Evolutionary conservation across 2,113 vertebrate species (phyloP), one percentile per base, ranked within the genome.

Genomic region (Tetrax tetrax): DNA sequence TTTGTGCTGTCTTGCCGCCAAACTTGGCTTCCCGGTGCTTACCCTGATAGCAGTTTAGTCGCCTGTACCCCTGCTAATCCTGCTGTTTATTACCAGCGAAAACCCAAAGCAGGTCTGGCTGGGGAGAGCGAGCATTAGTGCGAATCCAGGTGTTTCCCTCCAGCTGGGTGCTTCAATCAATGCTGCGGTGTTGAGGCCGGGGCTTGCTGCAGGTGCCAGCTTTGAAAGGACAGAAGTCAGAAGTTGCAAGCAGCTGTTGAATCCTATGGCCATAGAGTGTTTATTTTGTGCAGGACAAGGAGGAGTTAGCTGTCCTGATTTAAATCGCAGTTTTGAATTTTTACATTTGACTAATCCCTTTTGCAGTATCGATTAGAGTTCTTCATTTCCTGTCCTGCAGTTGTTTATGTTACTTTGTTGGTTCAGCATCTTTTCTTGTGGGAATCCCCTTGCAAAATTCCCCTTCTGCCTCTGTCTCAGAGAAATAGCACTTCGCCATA

Each of bases 401-500:
- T 93, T 97, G 96, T 96, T 97, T 97, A 22, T 95, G 94, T 94
- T 89, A 24, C 83, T 75, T 76, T 20, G 2, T 29, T 56, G 65
- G 95, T 91, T 94, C 69, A 76, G 65, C 80, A 29, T 82, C 45
- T 76, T 85, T 85, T 93, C 87, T 81, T 5, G 2, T 93, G 96
- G 95, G 90, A 96, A 94, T 95, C 95, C 96, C 95, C 96, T 88
- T 47, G n/a, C 79, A 78, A 95, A 97, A 82, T 96, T 96, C 96
- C 96, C 93, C 78, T 94, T 83, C 89, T 95, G 66, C 35, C 51
- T 48, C 70, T 54, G 77, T 48, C n/a, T 95, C 72, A 25, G 68
- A 95, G 92, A 83, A 64, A 60, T 70, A 20, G 35, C 45, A 50
- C 76, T 93, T 90, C 81, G 51, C 48, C 8, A 0, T 59, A 41